Conservation (phyloP, 2,797 vertebrate genomes). For the Pipistrellus pipistrellus region DNA sequence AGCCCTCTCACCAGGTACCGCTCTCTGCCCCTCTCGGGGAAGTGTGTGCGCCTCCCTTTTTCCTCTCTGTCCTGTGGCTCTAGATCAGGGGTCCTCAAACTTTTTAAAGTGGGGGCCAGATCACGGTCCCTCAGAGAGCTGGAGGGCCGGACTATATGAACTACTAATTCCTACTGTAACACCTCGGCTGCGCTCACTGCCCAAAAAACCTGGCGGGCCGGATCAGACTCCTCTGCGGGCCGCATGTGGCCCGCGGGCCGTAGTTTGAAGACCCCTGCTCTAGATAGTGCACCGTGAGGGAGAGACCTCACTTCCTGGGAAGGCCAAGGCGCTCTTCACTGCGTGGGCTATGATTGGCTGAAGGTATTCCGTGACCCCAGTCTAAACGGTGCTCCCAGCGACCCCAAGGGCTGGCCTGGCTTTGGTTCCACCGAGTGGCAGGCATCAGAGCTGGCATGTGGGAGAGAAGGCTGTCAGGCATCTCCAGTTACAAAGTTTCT, state of each 20-base stretch:
- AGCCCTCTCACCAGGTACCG: conserved; percentile 80
- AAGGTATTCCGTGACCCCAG: background rate
- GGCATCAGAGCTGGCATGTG: background rate
- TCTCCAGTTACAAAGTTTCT: background rate
- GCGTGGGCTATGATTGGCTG: background rate
- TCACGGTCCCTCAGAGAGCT: too few relatives aligned
- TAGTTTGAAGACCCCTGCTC: too few relatives aligned
- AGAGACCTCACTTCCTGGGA: background rate
- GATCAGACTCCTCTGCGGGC: too few relatives aligned
- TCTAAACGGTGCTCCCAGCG: background rate
- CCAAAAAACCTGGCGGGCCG: too few relatives aligned
- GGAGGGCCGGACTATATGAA: too few relatives aligned
- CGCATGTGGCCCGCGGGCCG: too few relatives aligned
- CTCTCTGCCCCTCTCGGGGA: background rate
- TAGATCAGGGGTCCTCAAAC: too few relatives aligned
- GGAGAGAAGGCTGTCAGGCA: background rate
- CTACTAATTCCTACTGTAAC: too few relatives aligned
- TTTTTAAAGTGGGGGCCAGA: too few relatives aligned
- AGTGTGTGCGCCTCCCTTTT: background rate
- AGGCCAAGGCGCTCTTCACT: background rate
- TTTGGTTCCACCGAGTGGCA: background rate
- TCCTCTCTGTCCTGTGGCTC: background rate
- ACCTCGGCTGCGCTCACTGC: too few relatives aligned
- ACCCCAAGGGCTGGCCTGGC: background rate
- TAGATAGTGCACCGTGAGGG: background rate